A percentile compares a stretch with the other conserved stretches of the same genome.
Conservation (phyloP, 2,113 vertebrate genomes). For the Ailurus styani region DNA sequence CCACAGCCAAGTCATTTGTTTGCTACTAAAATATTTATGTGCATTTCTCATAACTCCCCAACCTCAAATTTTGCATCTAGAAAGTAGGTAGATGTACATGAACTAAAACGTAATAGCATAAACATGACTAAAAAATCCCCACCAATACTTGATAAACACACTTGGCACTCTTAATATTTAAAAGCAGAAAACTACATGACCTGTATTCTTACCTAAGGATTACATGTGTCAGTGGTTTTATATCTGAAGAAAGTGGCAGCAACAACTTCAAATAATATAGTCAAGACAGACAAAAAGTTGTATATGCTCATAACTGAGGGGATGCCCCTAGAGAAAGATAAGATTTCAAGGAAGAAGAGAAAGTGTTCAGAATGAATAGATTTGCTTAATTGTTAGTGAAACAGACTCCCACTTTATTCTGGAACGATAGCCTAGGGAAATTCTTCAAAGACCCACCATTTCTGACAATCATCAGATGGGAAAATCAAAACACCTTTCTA, state of each 20-base stretch:
- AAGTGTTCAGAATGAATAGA: background rate
- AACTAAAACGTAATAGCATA: background rate
- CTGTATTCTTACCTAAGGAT: background rate
- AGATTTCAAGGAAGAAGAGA: background rate
- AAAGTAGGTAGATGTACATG: background rate
- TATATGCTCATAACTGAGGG: background rate
- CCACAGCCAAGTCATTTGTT: background rate
- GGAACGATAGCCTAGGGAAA: background rate
- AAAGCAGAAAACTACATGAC: background rate
- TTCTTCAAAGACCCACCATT: background rate
- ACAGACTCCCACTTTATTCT: background rate
- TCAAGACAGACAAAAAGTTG: background rate
- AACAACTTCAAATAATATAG: background rate
- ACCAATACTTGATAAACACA: background rate
- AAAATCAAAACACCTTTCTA: background rate
- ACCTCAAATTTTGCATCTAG: background rate
- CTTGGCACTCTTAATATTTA: background rate
- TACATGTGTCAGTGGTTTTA: background rate
- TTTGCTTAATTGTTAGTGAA: background rate
- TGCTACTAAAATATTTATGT: constrained; percentile 8
- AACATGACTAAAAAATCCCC: background rate
- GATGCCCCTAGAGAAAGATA: background rate
- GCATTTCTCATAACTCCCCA: background rate
- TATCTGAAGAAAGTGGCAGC: background rate
- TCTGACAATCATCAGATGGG: background rate